These are phyloP conservation scores for Microcebus ravelobensis DNA, from an alignment of 2,113 vertebrate genomes.

Conservation along the genomic window DNA sequence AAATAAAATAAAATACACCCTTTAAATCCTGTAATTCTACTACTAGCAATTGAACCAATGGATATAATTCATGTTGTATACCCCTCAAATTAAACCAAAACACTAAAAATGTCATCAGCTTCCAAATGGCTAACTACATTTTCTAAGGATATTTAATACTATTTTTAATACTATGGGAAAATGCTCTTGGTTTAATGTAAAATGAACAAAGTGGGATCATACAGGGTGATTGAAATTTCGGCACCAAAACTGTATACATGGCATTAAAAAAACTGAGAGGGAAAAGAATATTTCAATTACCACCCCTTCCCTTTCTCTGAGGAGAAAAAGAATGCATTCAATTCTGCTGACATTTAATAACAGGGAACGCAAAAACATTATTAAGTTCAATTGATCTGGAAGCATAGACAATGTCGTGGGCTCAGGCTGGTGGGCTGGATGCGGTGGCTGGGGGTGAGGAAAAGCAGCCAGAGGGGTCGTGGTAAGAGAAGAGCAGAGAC, in stretches of 20 bases:
- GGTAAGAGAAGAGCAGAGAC: too few relatives aligned
- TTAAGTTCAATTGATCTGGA: background rate
- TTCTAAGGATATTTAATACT: background rate
- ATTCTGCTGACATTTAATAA: background rate
- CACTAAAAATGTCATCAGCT: background rate
- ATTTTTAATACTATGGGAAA: background rate
- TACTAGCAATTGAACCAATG: background rate
- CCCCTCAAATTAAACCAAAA: conserved; percentile 10
- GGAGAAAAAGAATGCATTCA: background rate
- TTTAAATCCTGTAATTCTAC: conserved; percentile 37
- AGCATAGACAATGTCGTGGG: background rate
- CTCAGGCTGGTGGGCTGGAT: background rate
- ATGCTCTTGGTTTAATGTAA: background rate
- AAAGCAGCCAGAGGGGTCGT: background rate
- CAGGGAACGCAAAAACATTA: background rate
- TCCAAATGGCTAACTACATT: background rate
- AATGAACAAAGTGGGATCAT: background rate
- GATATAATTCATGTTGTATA: background rate
- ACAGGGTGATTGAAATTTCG: background rate
- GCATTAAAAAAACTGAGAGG: background rate
- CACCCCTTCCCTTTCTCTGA: background rate
- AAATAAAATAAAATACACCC: too few relatives aligned
- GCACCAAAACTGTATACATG: background rate
- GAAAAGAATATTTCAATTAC: background rate
- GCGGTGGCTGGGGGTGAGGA: background rate